These are phyloP conservation scores for Passer montanus DNA, from an alignment of 2,113 vertebrate species.

Conservation along the genomic window DNA sequence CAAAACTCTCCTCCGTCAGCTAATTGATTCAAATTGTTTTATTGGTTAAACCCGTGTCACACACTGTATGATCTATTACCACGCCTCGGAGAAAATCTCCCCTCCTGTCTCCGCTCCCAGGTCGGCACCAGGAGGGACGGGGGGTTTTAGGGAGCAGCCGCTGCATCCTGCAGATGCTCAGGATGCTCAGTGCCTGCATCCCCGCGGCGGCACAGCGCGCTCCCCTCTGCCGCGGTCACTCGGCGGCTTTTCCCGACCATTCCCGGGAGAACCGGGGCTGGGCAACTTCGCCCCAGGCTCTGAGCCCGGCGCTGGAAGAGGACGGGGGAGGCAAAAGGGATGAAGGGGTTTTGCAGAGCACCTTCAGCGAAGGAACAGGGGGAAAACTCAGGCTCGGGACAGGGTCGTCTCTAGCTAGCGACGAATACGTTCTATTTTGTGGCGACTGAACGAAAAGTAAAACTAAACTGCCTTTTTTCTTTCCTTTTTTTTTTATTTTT, in stretches of 20 bases:
- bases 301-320: background rate
- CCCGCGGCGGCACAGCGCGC: background rate
- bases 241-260: background rate
- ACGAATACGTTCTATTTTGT: background rate
- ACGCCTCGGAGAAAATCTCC: constrained; percentile 63
- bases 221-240: background rate
- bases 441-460: background rate
- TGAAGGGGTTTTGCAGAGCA: background rate
- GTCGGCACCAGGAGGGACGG: background rate
- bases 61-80: constrained; percentile 70
- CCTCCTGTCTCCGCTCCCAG: constrained; percentile 22
- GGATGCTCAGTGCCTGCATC: background rate
- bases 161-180: background rate
- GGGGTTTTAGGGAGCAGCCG: background rate
- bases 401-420: accelerated
- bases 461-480: background rate
- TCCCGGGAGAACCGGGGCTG: background rate
- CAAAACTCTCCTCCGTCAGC: constrained; percentile 71
- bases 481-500: too few species aligned
- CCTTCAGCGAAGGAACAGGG: background rate
- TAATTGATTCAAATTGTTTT: constrained; percentile 84
- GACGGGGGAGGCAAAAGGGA: background rate
- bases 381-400: background rate
- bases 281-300: background rate
- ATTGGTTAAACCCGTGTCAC: constrained; percentile 78